Base-by-base conservation (phyloP, 2,888 invertebrate species). In the Orthosia gothica region DNA sequence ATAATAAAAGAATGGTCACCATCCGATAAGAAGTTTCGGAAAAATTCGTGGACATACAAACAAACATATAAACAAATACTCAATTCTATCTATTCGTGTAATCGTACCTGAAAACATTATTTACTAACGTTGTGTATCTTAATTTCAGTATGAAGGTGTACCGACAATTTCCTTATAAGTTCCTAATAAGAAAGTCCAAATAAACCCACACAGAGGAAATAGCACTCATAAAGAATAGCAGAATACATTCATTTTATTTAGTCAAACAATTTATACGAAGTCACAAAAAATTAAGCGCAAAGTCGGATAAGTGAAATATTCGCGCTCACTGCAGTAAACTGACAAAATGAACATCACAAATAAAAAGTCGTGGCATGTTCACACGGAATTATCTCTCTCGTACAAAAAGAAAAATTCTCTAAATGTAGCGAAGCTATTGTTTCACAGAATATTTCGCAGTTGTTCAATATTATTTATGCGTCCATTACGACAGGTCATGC, bases 371-470 rank as follows among this genome's bases (percentile, higher is more conserved):
- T 58, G 68, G 23, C 69, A 65, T 74, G 74, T 70, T 83, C 81
- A 62, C 81, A 81, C 67, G 57, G 55, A 77, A 83, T 83, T 81
- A 78, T 84, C 74, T 70, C 55, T 58, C 66, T 64, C 55, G 2
- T 32, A 73, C 66, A 79, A 85, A 81, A 85, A 71, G 80, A 72
- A 62, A 20, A 76, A 45, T 62, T 23, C 49, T 26, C 50, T 75
- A 58, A 83, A 78, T 76, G 69, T 85, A 73, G 75, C 77, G n/a
- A 54, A 61, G 66, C 65, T 55, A 82, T 85, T 86, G 82, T 86
- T 77, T 68, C 16, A 63, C 71, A 47, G 69, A 86, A 80, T 82
- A 84, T 74, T 80, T 63, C 71, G 61, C 70, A 63, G 67, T 78
- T 73, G 66, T 78, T 32, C 50, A 65, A 63, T 45, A 68, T 80